Conservation (phyloP, 2,113 vertebrate genomes). For the Corythornis vintsioides region DNA sequence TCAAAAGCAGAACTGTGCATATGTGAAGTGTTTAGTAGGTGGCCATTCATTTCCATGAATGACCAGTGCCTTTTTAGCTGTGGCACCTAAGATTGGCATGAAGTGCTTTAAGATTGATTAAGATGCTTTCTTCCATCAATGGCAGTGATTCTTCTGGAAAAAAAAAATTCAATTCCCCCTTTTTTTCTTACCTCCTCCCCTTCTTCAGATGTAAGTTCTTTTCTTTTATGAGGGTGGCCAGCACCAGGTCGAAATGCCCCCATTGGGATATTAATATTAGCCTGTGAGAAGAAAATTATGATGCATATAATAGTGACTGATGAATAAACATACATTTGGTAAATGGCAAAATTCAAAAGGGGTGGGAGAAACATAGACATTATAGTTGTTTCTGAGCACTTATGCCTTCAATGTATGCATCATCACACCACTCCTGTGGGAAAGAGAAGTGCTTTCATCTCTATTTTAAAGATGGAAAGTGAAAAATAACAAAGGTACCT, state of each 20-base stretch:
- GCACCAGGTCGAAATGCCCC: conserved; percentile 96
- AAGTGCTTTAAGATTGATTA: neutral
- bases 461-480: neutral
- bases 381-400: neutral
- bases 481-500: neutral
- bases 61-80: neutral
- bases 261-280: conserved; percentile 99
- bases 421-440: neutral
- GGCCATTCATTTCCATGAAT: neutral
- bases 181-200: conserved; percentile 85
- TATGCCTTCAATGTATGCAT: neutral
- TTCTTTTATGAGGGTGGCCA: conserved; percentile 92
- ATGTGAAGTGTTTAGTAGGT: neutral
- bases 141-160: neutral
- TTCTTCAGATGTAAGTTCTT: conserved; percentile 87
- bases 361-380: neutral
- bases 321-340: neutral
- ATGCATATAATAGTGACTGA: neutral
- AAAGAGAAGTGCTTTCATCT: neutral
- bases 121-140: neutral
- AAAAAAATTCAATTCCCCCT: neutral
- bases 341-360: neutral
- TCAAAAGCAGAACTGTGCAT: neutral
- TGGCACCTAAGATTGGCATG: neutral
- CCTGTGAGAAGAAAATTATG: conserved; percentile 78